phyloP scores from a whole-genome alignment of 2,888 invertebrate genomes.

The Flabesymbios commensalis region DNA sequence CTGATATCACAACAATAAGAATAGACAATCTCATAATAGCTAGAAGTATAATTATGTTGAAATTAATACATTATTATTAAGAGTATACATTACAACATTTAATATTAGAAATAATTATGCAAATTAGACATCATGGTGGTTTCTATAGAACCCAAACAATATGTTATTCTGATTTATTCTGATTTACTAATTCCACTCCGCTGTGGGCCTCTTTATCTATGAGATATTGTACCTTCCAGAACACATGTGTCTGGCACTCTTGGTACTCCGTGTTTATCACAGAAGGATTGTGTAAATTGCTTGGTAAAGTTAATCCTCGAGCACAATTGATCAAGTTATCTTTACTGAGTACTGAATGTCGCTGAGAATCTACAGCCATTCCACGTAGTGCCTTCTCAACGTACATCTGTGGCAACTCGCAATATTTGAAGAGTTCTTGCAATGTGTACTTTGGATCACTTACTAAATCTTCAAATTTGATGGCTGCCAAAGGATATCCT shows the following conservation, averaged over 20 bases:
- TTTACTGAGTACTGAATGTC: conserved; percentile 6
- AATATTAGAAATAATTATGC: too few species aligned
- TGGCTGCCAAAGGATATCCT: conserved; percentile 16
- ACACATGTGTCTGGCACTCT: neutral
- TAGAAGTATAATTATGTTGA: too few species aligned
- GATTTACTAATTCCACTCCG: too few species aligned
- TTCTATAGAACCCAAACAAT: too few species aligned
- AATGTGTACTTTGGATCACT: neutral
- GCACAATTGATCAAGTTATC: conserved; percentile 3
- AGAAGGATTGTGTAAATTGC: conserved; percentile 10
- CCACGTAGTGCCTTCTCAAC: conserved; percentile 7
- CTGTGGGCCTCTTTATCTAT: too few species aligned
- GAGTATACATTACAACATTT: too few species aligned
- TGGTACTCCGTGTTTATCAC: conserved; percentile 5
- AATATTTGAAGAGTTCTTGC: conserved; percentile 9
- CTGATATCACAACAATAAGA: too few species aligned
- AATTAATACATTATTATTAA: too few species aligned
- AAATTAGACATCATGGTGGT: too few species aligned
- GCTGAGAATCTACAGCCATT: conserved; percentile 20
- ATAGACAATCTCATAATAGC: too few species aligned
- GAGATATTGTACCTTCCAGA: conserved; percentile 10
- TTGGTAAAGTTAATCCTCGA: neutral
- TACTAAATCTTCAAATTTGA: conserved; percentile 8
- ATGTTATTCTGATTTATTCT: too few species aligned
- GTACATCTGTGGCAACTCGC: conserved; percentile 6